These are phyloP conservation scores for Ammodytes marinus DNA, from an alignment of 2,113 vertebrate species.

Conservation along the genomic window DNA sequence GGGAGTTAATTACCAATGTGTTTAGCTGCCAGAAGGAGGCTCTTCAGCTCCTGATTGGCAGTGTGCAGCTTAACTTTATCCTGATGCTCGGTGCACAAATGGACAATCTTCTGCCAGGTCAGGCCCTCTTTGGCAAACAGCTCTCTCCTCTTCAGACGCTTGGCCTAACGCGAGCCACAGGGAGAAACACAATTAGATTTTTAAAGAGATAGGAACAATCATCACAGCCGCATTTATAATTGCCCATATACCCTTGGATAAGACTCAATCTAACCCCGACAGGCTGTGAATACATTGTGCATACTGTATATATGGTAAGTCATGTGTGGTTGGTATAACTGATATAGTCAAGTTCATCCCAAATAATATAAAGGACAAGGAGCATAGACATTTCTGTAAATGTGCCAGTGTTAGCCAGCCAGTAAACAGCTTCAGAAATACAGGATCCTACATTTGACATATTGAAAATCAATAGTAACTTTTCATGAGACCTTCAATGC, in stretches of 20 bases:
- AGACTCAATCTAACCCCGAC: background rate
- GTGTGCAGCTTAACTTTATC: conserved; percentile 87
- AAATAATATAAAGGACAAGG: background rate
- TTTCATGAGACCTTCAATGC: background rate
- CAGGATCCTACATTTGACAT: background rate
- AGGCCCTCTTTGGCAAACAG: conserved; percentile 88
- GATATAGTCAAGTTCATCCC: background rate
- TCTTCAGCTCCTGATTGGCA: conserved; percentile 90
- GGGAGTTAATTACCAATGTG: conserved; percentile 90
- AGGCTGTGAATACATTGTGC: background rate
- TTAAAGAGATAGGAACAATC: background rate
- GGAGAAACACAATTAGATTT: conserved; percentile 23
- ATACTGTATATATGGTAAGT: background rate
- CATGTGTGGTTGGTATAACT: background rate
- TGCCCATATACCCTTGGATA: background rate
- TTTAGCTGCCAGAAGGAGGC: conserved; percentile 91
- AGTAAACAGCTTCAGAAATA: background rate
- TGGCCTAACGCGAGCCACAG: conserved; percentile 83
- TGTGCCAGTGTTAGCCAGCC: background rate
- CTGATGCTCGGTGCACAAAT: conserved; percentile 90
- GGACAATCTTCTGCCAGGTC: conserved; percentile 93
- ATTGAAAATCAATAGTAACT: background rate
- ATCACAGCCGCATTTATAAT: background rate
- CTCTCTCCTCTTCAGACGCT: conserved; percentile 90
- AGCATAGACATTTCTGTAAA: background rate